Percentiles rank a stretch among this genome's conserved stretches.
These are phyloP conservation scores for Boloria euphrosyne DNA, from an alignment of 2,888 invertebrate genomes.

Conservation along the genomic window DNA sequence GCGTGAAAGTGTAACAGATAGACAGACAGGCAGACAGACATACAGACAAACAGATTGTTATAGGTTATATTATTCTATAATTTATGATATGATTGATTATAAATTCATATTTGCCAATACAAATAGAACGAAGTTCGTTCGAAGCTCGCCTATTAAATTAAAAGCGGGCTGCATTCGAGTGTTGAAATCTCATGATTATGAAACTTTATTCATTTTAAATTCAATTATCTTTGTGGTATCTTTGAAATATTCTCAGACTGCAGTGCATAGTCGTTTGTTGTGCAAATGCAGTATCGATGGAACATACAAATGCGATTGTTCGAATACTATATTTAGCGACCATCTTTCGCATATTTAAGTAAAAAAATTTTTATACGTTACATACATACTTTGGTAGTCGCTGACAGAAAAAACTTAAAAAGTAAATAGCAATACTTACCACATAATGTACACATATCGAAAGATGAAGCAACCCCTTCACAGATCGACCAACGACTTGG, in stretches of 20 bases:
- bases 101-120: constrained; percentile 3
- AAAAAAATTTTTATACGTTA: too few relatives aligned
- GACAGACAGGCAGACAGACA: too few relatives aligned
- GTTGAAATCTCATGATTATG: constrained; percentile 24
- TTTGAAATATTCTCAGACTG: constrained; percentile 8
- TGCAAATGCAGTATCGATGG: constrained; percentile 12
- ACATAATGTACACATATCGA: too few relatives aligned
- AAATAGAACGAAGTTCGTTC: background rate
- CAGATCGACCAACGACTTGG: too few relatives aligned
- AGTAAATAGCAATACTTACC: too few relatives aligned
- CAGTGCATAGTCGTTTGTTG: constrained; percentile 7
- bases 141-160: background rate
- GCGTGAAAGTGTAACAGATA: too few relatives aligned
- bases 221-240: constrained; percentile 24
- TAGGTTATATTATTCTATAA: too few relatives aligned
- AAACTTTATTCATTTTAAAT: constrained; percentile 35
- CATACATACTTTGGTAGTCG: too few relatives aligned
- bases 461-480: too few relatives aligned
- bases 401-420: too few relatives aligned
- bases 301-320: background rate
- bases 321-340: background rate
- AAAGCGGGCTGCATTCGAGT: constrained; percentile 15
- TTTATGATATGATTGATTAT: background rate
- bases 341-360: too few relatives aligned
- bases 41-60: too few relatives aligned